These are phyloP conservation scores for Ctenodactylus gundi DNA, from an alignment of 2,113 vertebrate species.

Conservation along the genomic window DNA sequence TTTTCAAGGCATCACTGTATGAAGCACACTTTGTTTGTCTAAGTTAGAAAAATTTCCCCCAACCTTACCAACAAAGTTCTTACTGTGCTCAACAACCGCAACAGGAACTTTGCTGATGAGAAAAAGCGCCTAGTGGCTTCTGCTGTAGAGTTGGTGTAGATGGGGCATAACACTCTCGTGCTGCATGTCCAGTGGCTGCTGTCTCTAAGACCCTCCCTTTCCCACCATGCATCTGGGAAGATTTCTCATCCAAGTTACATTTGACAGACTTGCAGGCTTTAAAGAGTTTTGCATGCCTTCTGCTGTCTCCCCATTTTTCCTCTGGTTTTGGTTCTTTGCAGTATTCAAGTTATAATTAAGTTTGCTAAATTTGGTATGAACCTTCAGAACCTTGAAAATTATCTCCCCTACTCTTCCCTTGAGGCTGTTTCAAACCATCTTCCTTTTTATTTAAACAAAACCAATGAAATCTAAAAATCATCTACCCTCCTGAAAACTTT, in stretches of 20 bases:
- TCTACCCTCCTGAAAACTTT: not conserved
- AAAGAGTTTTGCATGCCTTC: not conserved
- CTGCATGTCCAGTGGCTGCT: not conserved
- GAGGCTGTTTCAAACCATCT: slow-evolving; percentile 47
- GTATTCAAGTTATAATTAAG: not conserved
- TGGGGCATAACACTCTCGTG: accelerated
- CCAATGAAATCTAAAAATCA: not conserved
- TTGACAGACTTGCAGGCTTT: not conserved
- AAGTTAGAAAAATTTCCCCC: not conserved
- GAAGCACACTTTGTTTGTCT: not conserved
- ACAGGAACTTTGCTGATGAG: not conserved
- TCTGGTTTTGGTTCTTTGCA: slow-evolving; percentile 16
- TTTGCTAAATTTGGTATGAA: not conserved
- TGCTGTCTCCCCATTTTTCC: not conserved
- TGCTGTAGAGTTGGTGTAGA: not conserved
- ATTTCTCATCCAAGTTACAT: not conserved
- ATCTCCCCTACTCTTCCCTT: slow-evolving; percentile 34
- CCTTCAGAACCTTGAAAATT: not conserved
- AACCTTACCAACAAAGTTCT: not conserved
- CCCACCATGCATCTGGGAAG: not conserved
- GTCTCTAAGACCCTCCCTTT: not conserved
- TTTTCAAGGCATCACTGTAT: not conserved
- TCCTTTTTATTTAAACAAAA: slow-evolving; percentile 59
- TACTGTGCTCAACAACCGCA: not conserved
- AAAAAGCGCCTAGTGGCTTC: not conserved